Evolutionary conservation across 2,888 invertebrate species (phyloP).

Genomic region (Zeuzera pyrina): DNA sequence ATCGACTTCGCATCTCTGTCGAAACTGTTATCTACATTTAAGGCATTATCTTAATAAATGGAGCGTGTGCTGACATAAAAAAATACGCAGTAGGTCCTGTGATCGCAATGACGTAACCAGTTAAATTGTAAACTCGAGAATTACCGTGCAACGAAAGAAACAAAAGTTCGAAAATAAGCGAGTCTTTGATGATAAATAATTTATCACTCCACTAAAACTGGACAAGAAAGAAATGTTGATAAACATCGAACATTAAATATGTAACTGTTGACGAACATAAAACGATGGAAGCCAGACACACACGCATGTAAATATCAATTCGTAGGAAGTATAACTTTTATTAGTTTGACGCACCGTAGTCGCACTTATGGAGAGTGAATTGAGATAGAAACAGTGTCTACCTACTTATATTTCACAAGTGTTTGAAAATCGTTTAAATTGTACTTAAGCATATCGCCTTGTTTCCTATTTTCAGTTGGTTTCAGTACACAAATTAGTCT

Average conservation of each 20-base stretch:
- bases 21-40: slow-evolving; percentile 36
- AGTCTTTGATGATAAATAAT: slow-evolving; percentile 71
- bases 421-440: too few relatives aligned
- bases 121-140: slow-evolving; percentile 29
- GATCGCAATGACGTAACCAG: slow-evolving; percentile 48
- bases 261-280: slow-evolving; percentile 71
- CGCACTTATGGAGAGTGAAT: slow-evolving; percentile 28
- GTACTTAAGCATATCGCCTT: too few relatives aligned
- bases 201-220: slow-evolving; percentile 68
- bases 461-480: too few relatives aligned
- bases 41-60: slow-evolving; percentile 34
- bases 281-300: slow-evolving; percentile 62
- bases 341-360: slow-evolving; percentile 44
- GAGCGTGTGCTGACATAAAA: slow-evolving; percentile 31
- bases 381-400: slow-evolving; percentile 3
- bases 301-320: slow-evolving; percentile 60
- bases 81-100: slow-evolving; percentile 39
- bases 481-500: too few relatives aligned
- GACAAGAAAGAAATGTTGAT: slow-evolving; percentile 73
- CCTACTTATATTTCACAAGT: too few relatives aligned
- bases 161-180: slow-evolving; percentile 67
- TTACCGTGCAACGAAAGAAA: slow-evolving; percentile 43
- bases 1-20: slow-evolving; percentile 39
- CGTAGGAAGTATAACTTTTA: slow-evolving; percentile 56
- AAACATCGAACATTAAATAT: slow-evolving; percentile 72